These are phyloP conservation scores for Sitta carolinensis DNA, from an alignment of 2,797 vertebrate species.

Conservation along the genomic window DNA sequence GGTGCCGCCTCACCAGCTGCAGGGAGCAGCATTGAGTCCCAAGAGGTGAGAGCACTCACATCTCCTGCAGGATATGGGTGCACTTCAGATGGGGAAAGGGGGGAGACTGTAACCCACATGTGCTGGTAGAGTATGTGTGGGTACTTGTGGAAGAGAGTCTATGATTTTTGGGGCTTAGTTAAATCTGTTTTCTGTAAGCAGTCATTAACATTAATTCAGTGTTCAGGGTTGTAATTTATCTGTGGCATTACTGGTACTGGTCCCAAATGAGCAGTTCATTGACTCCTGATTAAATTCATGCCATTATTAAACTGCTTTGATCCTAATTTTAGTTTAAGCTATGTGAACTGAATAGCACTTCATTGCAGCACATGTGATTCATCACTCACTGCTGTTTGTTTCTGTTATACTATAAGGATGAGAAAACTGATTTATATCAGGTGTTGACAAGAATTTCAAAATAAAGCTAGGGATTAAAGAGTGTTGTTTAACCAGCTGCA, in stretches of 20 bases:
- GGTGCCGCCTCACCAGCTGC: background rate
- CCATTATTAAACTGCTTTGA: background rate
- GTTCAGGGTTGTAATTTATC: background rate
- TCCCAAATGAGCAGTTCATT: background rate
- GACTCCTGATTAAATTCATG: background rate
- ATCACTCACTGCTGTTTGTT: background rate
- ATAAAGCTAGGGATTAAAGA: constrained; percentile 35
- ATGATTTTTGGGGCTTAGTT: background rate
- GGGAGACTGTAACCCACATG: accelerated
- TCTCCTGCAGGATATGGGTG: background rate
- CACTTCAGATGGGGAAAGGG: background rate
- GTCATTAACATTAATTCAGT: background rate
- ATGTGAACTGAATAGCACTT: background rate
- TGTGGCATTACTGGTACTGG: background rate
- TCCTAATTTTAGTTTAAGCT: background rate
- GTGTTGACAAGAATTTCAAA: background rate
- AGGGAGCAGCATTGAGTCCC: background rate
- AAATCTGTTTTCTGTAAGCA: background rate
- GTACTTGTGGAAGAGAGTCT: background rate
- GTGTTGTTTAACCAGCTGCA: constrained; percentile 26
- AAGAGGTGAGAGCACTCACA: background rate
- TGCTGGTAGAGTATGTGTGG: background rate
- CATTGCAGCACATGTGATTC: background rate
- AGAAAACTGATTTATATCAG: constrained; percentile 22
- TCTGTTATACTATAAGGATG: background rate